Evolutionary conservation across 2,888 invertebrate species (phyloP), one percentile per base, ranked within the genome.

Genomic region (Eupithecia insigniata): DNA sequence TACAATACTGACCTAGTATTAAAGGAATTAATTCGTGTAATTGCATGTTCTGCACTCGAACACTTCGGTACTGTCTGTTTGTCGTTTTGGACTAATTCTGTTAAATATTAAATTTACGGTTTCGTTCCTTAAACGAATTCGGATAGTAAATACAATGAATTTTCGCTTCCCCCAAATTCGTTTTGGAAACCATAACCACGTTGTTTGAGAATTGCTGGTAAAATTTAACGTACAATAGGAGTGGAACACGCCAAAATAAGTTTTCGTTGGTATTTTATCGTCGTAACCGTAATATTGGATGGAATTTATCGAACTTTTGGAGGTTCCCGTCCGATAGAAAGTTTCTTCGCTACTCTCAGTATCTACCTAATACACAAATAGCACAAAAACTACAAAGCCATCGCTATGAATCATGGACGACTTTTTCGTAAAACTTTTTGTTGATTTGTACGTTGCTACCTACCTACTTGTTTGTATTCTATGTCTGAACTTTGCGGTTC

Each of bases 11-110:
- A 64, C 71, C 46, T 30, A 16, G 58, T 67, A 70, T 69, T 74
- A 66, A 61, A 32, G 55, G 61, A 74, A 74, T 73, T 76, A 69
- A 76, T 74, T 73, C 66, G 60, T 71, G 51, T 73, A 71, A 76
- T 75, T 76, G 75, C 74, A 73, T 74, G 73, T 70, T 73, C 66
- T 68, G 68, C 65, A 58, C 68, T 67, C 69, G 36, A 69, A 71
- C 78, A 71, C 70, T 58, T 73, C 66, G 46, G 51, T 62, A 60
- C 28, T 64, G 64, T 28, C 67, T 61, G 70, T 71, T 72, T 74
- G 69, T 76, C 67, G 60, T 65, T 66, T 70, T 26, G 14, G 66
- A 60, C 67, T 67, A 67, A 66, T 73, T 68, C 64, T 43, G 70
- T 76, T 74, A 72, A 73, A 74, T 51, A 69, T 67, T 70, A 60